These are phyloP conservation scores for Muscicapa comitata DNA, from an alignment of 2,797 vertebrate genomes.

Conservation along the genomic window DNA sequence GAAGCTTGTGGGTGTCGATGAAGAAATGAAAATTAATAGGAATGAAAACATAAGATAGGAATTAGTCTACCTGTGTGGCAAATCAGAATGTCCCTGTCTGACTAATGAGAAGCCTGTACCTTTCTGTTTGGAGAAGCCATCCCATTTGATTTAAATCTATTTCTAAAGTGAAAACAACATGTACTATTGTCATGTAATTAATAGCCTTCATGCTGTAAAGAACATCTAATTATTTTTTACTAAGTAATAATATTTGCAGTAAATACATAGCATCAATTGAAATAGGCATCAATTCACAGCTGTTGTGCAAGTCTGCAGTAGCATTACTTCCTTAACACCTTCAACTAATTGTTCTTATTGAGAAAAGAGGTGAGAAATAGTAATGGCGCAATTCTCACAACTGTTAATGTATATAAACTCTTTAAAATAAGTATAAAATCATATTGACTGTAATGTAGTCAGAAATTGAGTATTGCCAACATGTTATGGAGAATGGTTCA, in stretches of 20 bases:
- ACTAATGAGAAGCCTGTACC: background rate
- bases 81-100: background rate
- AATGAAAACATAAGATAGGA: background rate
- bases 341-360: background rate
- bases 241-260: background rate
- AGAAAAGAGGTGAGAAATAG: background rate
- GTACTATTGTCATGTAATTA: background rate
- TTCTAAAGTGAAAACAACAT: background rate
- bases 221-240: background rate
- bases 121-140: background rate
- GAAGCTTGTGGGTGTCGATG: background rate
- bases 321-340: background rate
- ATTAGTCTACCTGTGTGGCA: background rate
- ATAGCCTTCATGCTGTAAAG: background rate
- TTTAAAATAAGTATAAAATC: background rate
- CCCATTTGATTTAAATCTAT: background rate
- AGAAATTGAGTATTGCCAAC: background rate
- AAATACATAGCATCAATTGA: background rate
- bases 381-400: background rate
- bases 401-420: background rate
- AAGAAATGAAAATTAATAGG: background rate
- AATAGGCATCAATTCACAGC: background rate
- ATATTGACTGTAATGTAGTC: background rate
- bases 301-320: background rate
- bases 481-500: background rate